Conservation (phyloP, 2,888 invertebrate genomes). For the Odontomyia ornata region DNA sequence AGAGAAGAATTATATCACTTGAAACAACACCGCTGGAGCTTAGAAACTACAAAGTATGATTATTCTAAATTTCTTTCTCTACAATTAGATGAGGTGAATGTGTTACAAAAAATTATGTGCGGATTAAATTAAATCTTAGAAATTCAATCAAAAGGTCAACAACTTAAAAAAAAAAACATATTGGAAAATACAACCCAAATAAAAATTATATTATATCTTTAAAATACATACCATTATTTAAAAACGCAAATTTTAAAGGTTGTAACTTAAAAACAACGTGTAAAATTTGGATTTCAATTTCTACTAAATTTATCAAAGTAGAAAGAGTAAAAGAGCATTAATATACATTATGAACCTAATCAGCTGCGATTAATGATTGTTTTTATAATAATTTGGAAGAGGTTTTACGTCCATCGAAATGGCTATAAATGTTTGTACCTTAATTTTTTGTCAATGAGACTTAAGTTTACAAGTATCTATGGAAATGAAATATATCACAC, state of each 20-base stretch:
- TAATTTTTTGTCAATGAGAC: too few species aligned
- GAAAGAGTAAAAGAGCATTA: not conserved
- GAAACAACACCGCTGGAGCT: too few species aligned
- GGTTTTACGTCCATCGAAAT: too few species aligned
- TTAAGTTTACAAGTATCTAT: not conserved
- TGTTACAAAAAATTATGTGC: not conserved
- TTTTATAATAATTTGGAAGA: too few species aligned
- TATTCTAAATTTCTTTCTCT: not conserved
- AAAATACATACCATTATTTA: conserved; percentile 46
- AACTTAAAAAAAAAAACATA: not conserved
- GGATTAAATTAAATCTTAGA: too few species aligned
- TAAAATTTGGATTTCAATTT: not conserved
- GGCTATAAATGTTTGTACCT: too few species aligned
- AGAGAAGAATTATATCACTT: too few species aligned
- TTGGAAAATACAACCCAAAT: conserved; percentile 10
- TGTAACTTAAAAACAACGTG: not conserved
- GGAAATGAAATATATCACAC: too few species aligned
- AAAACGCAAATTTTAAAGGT: conserved; percentile 17
- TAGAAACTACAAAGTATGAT: too few species aligned
- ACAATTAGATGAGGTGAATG: not conserved
- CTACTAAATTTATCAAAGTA: not conserved
- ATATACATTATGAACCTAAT: not conserved
- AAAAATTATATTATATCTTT: conserved; percentile 22
- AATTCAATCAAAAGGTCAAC: too few species aligned
- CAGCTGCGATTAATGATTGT: too few species aligned